Percentiles rank a stretch among this genome's conserved stretches.
Conservation (phyloP, 2,113 vertebrate genomes). For the Mus spicilegus region DNA sequence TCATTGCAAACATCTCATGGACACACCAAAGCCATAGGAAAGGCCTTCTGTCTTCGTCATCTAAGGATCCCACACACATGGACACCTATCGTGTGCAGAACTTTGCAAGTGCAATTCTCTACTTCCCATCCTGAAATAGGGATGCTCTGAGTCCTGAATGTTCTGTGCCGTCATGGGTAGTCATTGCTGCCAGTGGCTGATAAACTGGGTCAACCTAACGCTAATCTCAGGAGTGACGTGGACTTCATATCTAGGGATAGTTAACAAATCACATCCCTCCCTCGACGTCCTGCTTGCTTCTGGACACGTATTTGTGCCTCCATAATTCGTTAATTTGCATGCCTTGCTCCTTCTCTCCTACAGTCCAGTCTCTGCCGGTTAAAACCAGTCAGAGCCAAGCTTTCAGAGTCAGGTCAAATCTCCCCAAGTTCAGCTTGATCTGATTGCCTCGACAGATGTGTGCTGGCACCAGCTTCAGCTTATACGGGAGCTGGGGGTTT, state of each 20-base stretch:
- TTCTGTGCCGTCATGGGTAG: not conserved
- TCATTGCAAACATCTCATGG: not conserved
- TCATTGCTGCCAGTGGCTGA: not conserved
- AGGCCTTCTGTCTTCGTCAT: not conserved
- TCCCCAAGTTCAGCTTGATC: constrained; percentile 68
- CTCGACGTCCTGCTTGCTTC: constrained; percentile 41
- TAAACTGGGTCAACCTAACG: constrained; percentile 24
- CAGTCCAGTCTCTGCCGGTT: constrained; percentile 23
- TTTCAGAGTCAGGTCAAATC: constrained; percentile 61
- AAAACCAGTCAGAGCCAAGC: constrained; percentile 58
- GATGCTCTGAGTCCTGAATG: not conserved
- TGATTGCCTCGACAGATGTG: constrained; percentile 63
- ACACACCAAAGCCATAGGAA: not conserved
- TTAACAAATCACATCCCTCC: constrained; percentile 42
- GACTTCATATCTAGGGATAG: constrained; percentile 1
- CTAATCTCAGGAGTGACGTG: constrained; percentile 32
- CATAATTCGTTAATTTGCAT: constrained; percentile 27
- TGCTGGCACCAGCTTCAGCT: constrained; percentile 71
- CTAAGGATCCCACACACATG: not conserved
- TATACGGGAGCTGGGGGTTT: constrained; percentile 31
- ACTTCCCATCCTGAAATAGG: not conserved
- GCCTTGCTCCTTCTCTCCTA: not conserved
- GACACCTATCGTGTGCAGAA: not conserved
- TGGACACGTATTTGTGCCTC: constrained; percentile 35
- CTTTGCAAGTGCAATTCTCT: not conserved